phyloP scores from a whole-genome alignment of 1,140 invertebrate genomes.

The Caenorhabditis remanei region DNA sequence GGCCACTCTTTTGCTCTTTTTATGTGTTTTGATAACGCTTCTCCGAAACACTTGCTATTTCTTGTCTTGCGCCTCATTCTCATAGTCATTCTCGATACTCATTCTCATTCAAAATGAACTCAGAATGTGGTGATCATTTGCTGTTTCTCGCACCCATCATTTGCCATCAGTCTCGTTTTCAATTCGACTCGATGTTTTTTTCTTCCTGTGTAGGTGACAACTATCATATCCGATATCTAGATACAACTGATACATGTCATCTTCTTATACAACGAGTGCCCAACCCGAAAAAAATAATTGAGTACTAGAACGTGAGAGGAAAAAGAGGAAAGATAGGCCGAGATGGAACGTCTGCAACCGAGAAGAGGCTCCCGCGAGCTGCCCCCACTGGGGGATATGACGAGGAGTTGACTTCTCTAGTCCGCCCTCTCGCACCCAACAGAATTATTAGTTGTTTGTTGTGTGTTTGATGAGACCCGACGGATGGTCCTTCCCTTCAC shows the following conservation, averaged over 20 bases:
- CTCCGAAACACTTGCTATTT: slow-evolving; percentile 44
- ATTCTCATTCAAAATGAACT: slow-evolving; percentile 50
- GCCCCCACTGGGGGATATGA: slow-evolving; percentile 52
- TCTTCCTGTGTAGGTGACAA: neutral
- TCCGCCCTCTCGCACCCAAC: slow-evolving; percentile 33
- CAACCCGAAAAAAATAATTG: slow-evolving; percentile 12
- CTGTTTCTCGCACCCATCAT: neutral
- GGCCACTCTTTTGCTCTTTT: slow-evolving; percentile 5
- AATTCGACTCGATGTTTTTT: neutral
- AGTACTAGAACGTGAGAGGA: slow-evolving; percentile 40
- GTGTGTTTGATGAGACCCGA: slow-evolving; percentile 53
- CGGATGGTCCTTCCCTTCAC: slow-evolving; percentile 32
- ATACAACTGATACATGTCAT: slow-evolving; percentile 26
- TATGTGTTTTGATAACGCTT: slow-evolving; percentile 54
- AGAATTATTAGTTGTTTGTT: slow-evolving; percentile 57
- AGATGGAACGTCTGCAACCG: neutral
- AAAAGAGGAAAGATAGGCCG: slow-evolving; percentile 5
- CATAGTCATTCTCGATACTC: slow-evolving; percentile 29
- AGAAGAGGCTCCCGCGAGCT: neutral
- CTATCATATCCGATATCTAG: slow-evolving; percentile 22
- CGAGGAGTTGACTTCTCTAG: slow-evolving; percentile 50
- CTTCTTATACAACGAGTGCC: neutral
- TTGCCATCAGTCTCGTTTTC: neutral
- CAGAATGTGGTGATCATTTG: slow-evolving; percentile 39
- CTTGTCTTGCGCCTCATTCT: slow-evolving; percentile 23